phyloP scores from a whole-genome alignment of 2,888 invertebrate species.

The Hoplodrina ambigua region DNA sequence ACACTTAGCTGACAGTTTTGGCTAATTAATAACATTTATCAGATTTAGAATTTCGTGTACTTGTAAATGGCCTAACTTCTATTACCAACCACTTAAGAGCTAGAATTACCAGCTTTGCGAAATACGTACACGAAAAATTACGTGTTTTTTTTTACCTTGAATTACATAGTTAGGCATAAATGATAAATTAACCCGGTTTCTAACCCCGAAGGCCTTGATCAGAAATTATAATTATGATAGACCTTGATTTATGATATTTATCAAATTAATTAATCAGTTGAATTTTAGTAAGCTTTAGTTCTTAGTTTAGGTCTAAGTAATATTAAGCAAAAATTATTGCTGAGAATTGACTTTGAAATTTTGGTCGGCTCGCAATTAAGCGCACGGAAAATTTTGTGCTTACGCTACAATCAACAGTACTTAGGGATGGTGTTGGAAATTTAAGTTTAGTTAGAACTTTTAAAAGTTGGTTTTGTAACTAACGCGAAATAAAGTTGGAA shows the following conservation, averaged over 20 bases:
- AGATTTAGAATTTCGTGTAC: slow-evolving; percentile 49
- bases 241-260: slow-evolving; percentile 4
- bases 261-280: not conserved
- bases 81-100: slow-evolving; percentile 7
- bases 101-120: slow-evolving; percentile 35
- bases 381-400: too few species aligned
- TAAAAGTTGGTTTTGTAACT: too few species aligned
- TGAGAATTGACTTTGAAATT: too few species aligned
- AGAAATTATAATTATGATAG: not conserved
- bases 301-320: not conserved
- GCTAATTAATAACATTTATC: slow-evolving; percentile 60
- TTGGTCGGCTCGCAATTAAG: too few species aligned
- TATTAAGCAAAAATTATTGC: too few species aligned
- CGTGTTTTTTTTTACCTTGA: not conserved
- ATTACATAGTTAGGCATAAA: slow-evolving; percentile 9
- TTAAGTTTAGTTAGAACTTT: too few species aligned
- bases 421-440: too few species aligned
- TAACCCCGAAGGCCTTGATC: not conserved
- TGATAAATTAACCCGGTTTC: not conserved
- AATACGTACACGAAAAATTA: slow-evolving; percentile 14
- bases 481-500: too few species aligned
- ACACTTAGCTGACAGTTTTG: slow-evolving; percentile 48
- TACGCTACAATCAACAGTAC: too few species aligned
- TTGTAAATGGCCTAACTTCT: slow-evolving; percentile 32
- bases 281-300: not conserved